phyloP scores from a whole-genome alignment of 23 tunicate genomes.

The Halocynthia aurantium region DNA sequence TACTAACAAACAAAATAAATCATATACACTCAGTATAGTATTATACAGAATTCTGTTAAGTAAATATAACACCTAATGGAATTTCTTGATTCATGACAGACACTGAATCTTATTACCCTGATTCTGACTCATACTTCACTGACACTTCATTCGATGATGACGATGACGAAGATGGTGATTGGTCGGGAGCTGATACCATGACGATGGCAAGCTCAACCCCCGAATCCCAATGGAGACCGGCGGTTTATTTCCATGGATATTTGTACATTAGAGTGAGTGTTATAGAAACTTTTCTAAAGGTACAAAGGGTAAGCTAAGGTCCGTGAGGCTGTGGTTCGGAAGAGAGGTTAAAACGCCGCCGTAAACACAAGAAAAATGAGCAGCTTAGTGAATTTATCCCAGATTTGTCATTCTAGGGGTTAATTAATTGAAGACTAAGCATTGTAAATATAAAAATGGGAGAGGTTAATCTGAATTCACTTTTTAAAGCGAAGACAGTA shows the following conservation, averaged over 20 bases:
- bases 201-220: constrained; percentile 16
- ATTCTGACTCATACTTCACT: constrained; percentile 79
- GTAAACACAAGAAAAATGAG: no score
- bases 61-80: no score
- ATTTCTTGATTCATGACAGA: neutral
- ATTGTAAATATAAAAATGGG: neutral
- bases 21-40: no score
- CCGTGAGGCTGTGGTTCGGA: no score
- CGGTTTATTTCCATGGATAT: constrained; percentile 78
- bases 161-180: constrained; percentile 31
- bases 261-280: constrained; percentile 52
- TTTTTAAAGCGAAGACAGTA: neutral
- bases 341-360: no score
- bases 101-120: constrained; percentile 63
- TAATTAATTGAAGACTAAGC: no score
- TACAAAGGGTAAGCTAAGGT: no score
- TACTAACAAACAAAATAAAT: no score
- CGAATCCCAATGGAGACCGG: constrained; percentile 51
- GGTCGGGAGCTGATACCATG: constrained; percentile 6
- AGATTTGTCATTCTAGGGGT: no score
- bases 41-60: no score
- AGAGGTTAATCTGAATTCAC: neutral
- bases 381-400: no score
- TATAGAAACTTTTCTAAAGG: neutral
- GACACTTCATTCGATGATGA: constrained; percentile 67